Evolutionary conservation across 1,140 invertebrate genomes (phyloP).

Genomic region (Trachymyrmex cornetzi): DNA sequence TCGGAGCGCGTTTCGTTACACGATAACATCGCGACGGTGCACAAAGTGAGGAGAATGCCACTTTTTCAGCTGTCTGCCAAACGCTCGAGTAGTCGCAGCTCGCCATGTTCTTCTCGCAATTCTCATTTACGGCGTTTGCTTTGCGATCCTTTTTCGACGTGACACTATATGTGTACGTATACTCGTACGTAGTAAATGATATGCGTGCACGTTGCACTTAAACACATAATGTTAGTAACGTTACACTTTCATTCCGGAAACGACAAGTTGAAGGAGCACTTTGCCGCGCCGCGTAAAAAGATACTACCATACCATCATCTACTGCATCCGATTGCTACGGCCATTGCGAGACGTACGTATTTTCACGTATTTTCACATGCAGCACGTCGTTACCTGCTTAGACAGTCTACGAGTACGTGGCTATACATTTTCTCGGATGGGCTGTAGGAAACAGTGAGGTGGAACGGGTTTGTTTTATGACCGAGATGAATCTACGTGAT

Average conservation of each 20-base stretch:
- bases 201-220: conserved; percentile 10
- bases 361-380: conserved; percentile 20
- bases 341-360: neutral
- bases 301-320: conserved; percentile 3
- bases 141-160: conserved; percentile 7
- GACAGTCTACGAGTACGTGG: conserved; percentile 10
- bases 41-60: conserved; percentile 51
- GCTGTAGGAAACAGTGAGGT: conserved; percentile 29
- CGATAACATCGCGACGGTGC: conserved; percentile 42
- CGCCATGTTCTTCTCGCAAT: conserved; percentile 20
- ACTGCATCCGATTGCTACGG: conserved; percentile 28
- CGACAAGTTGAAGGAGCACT: conserved; percentile 19
- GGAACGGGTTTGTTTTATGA: conserved; percentile 79
- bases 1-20: conserved; percentile 60
- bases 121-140: conserved; percentile 40
- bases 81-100: neutral
- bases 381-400: conserved; percentile 42
- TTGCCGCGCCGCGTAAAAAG: conserved; percentile 34
- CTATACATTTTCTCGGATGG: conserved; percentile 50
- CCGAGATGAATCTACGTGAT: conserved; percentile 81
- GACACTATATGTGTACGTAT: neutral
- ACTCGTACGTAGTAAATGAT: conserved; percentile 27
- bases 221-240: conserved; percentile 49
- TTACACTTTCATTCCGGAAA: conserved; percentile 36
- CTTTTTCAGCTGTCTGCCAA: conserved; percentile 57